Base-by-base conservation (phyloP, 1,140 invertebrate genomes). In the Lasioglossum baleicum region DNA sequence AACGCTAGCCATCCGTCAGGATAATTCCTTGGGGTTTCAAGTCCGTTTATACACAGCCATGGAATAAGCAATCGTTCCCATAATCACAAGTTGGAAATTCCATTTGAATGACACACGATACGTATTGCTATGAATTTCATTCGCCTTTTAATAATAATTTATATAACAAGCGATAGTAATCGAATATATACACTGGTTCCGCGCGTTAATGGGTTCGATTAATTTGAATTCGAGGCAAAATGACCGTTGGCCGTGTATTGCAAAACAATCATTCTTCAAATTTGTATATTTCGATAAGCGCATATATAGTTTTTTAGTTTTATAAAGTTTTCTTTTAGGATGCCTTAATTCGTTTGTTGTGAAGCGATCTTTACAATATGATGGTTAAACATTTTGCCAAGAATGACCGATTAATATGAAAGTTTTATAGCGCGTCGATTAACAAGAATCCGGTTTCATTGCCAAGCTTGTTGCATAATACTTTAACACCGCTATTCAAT, bases 1-100 rank as follows among this genome's bases (percentile, higher is more conserved):
- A 83, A 67, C 69, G 72, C 58, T 83, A 86, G 67, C 22, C 74
- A 53, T 72, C 68, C 80, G 26, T 67, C 22, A 85, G 58, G 64
- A 51, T 63, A 61, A 71, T 70, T 76, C 60, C 56, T 75, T 44
- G 72, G 67, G 80, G 76, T 84, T 88, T 85, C 72, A 83, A 91
- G 79, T 92, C 84, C 85, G 80, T 86, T 88, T 90, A 79, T 83
- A 91, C 90, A 92, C 90, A 91, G 90, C 91, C 90, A 90, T 90
- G 85, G 84, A 83, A 87, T 80, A 83, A 84, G 64, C 71, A 53
- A 78, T 82, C 78, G 10, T 81, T 79, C 26, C 40, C 35, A 56
- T 64, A 42, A 79, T 74, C 61, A 72, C 74, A 63, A 82, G 61
- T 79, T 78, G 58, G 60, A 76, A 69, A 76, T 75, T 71, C 71